phyloP scores from a whole-genome alignment of 2,888 invertebrate genomes.

The Galerucella pusilla region DNA sequence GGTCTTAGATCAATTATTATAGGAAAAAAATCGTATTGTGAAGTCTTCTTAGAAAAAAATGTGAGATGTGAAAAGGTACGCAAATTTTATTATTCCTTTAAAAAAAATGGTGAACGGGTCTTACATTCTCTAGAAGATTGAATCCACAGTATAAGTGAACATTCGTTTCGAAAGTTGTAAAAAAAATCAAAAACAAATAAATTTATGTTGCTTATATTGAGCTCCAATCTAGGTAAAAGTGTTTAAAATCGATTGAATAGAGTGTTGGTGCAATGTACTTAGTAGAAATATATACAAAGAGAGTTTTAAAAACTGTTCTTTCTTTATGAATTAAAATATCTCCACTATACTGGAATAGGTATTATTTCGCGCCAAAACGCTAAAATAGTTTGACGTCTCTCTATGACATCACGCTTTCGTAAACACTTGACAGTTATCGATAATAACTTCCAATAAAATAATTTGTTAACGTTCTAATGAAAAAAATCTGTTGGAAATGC shows the following conservation, averaged over 20 bases:
- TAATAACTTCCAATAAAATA: too few species aligned
- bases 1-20: slow-evolving; percentile 40
- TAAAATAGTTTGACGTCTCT: too few species aligned
- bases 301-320: too few species aligned
- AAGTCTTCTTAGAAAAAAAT: slow-evolving; percentile 39
- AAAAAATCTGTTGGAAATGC: too few species aligned
- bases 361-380: too few species aligned
- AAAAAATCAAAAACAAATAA: neutral
- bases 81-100: slow-evolving; percentile 39
- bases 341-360: too few species aligned
- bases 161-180: neutral
- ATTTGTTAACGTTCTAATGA: too few species aligned
- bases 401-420: too few species aligned
- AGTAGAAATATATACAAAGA: neutral
- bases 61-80: slow-evolving; percentile 46
- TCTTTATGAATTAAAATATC: too few species aligned
- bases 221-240: slow-evolving; percentile 1
- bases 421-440: too few species aligned
- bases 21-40: slow-evolving; percentile 31
- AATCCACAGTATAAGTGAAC: slow-evolving; percentile 4
- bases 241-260: neutral
- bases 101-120: slow-evolving; percentile 36
- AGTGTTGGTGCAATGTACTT: neutral
- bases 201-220: slow-evolving; percentile 2
- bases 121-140: slow-evolving; percentile 10